Conservation (phyloP, 2,797 vertebrate species). For the Esox masquinongy region DNA sequence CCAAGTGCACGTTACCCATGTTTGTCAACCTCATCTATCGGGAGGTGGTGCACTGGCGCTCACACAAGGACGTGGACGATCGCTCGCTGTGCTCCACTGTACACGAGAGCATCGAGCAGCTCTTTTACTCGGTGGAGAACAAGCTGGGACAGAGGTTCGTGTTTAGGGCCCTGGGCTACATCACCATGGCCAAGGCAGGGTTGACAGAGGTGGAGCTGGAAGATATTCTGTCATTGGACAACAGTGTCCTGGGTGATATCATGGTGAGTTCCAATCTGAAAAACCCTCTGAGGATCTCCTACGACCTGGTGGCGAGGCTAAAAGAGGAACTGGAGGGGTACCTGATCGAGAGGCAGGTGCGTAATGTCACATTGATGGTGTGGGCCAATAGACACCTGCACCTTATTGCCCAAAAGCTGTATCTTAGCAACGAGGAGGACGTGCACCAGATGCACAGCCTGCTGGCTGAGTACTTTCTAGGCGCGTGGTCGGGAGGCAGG, state of each 20-base stretch:
- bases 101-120: slow-evolving; percentile 96
- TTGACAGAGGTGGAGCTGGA: slow-evolving; percentile 96
- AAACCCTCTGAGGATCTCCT: slow-evolving; percentile 91
- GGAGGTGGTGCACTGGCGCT: slow-evolving; percentile 95
- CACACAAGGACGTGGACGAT: slow-evolving; percentile 97
- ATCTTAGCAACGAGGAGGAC: slow-evolving; percentile 89
- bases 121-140: slow-evolving; percentile 94
- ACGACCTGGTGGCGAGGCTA: slow-evolving; percentile 89
- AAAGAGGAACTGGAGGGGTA: slow-evolving; percentile 95
- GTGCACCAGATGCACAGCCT: slow-evolving; percentile 96
- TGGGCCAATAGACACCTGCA: slow-evolving; percentile 98
- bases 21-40: slow-evolving; percentile 97
- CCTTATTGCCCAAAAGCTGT: slow-evolving; percentile 97
- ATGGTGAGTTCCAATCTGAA: slow-evolving; percentile 81
- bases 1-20: slow-evolving; percentile 97
- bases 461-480: slow-evolving; percentile 97
- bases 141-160: slow-evolving; percentile 89
- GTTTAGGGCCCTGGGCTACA: slow-evolving; percentile 92
- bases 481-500: slow-evolving; percentile 95
- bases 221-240: slow-evolving; percentile 95
- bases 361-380: slow-evolving; percentile 91
- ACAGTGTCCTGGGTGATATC: slow-evolving; percentile 90
- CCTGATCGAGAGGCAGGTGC: slow-evolving; percentile 94
- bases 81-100: slow-evolving; percentile 93
- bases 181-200: slow-evolving; percentile 95